Evolutionary conservation across 2,113 vertebrate genomes (phyloP), one percentile per base, ranked within the genome.

Genomic region (Apeltes quadracus): DNA sequence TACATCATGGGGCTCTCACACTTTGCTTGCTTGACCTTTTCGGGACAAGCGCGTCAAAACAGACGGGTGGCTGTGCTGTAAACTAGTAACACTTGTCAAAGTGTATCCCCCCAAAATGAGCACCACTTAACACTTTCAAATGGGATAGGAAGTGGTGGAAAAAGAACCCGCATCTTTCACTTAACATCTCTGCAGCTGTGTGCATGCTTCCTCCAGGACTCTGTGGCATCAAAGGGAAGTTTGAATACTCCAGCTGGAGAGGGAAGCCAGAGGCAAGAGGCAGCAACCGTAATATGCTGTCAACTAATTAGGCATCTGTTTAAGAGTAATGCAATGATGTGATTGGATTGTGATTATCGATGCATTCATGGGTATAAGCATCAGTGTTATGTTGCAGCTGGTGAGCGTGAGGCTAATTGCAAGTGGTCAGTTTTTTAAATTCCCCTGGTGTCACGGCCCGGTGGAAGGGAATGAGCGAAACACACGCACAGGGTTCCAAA

Each of bases 1-100:
- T 27, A 76, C 34, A 72, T 79, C 72, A 67, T 22, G 65, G 61
- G 36, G 51, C 20, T 29, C 29, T 43, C 55, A 79, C 59, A 48
- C 54, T 14, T 58, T 22, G 48, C 48, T 22, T 38, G 48, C 11
- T 20, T 70, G 65, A 79, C 74, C 66, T 81, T 75, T 70, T 59
- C 53, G 61, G 71, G 29, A 75, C 39, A 22, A 55, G 39, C 50
- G n/a, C 41, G 29, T 67, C 18, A 43, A 29, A 75, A 57, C 5
- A 25, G 38, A 51, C 16, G 46, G 61, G 29, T 65, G 65, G 25
- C 62, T 48, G 44, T 9, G 32, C 62, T 48, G 58, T 12, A 20
- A 80, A 62, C 61, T 67, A 56, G 44, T 54, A 34, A 59, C 27
- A 20, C 61, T 34, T 34, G 3, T 34, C 29, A 27, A 46, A 56